Percentiles rank a stretch among this genome's conserved stretches.
These are phyloP conservation scores for Calidris pugnax DNA, from an alignment of 2,113 vertebrate genomes.

Conservation along the genomic window DNA sequence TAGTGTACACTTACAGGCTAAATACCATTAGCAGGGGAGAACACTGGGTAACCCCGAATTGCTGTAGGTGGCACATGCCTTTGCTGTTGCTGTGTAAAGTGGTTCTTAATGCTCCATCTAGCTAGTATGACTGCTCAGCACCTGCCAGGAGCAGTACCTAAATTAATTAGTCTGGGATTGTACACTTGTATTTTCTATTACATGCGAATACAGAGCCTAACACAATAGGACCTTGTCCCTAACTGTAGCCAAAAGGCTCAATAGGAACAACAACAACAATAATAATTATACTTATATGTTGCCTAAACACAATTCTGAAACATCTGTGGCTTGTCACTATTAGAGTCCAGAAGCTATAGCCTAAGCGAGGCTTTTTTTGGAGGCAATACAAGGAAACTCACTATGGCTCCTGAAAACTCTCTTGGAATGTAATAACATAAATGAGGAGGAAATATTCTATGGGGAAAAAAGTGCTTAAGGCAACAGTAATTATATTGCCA, in stretches of 20 bases:
- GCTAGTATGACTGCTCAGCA: not conserved
- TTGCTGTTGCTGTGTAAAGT: not conserved
- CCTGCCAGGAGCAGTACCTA: not conserved
- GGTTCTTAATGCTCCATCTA: not conserved
- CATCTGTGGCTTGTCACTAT: conserved; percentile 25
- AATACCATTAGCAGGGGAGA: not conserved
- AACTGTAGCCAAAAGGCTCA: not conserved
- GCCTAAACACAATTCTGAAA: conserved; percentile 32
- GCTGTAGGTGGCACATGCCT: not conserved
- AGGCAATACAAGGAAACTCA: conserved; percentile 3
- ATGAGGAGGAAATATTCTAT: conserved; percentile 48
- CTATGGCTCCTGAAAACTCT: conserved; percentile 38
- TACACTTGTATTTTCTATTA: not conserved
- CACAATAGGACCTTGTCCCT: not conserved
- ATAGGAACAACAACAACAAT: not conserved
- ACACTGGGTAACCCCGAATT: not conserved
- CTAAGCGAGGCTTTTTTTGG: not conserved
- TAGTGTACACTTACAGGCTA: fast-evolving
- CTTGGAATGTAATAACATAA: conserved; percentile 50
- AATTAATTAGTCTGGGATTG: not conserved
- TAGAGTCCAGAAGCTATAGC: not conserved
- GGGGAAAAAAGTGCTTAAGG: conserved; percentile 51
- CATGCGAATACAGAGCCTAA: not conserved
- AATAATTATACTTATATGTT: not conserved
- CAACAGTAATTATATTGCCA: conserved; percentile 67